Evolutionary conservation across 2,113 vertebrate species (phyloP).

Genomic region (Speoplatyrhinus poulsoni): DNA sequence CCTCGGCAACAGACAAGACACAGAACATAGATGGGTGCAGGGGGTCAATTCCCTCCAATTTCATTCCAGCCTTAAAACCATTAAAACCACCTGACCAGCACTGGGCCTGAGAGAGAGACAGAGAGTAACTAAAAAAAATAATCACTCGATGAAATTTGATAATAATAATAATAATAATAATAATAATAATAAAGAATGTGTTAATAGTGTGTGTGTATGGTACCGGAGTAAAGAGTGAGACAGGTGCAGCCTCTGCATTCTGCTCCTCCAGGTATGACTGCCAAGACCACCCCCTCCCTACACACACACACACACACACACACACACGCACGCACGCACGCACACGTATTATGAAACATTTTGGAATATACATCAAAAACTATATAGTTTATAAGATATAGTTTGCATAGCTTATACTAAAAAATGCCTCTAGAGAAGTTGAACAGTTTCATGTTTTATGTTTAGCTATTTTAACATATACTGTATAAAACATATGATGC

Average conservation of each 20-base stretch:
- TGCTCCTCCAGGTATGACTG: slow-evolving; percentile 74
- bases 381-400: too few species aligned
- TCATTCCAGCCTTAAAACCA: slow-evolving; percentile 77
- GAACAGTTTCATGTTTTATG: too few species aligned
- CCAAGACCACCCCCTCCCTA: slow-evolving; percentile 74
- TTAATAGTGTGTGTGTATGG: background rate
- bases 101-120: slow-evolving; percentile 61
- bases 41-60: slow-evolving; percentile 75
- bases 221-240: slow-evolving; percentile 72
- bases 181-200: background rate
- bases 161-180: background rate
- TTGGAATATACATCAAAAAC: too few species aligned
- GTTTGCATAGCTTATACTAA: too few species aligned
- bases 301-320: slow-evolving; percentile 8
- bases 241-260: slow-evolving; percentile 63
- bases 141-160: background rate
- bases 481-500: background rate
- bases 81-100: slow-evolving; percentile 54
- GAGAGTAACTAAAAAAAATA: background rate
- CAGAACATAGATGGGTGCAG: slow-evolving; percentile 79
- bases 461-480: too few species aligned
- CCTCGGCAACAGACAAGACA: slow-evolving; percentile 76
- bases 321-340: background rate
- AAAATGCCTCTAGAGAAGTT: too few species aligned
- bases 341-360: background rate